A percentile compares a stretch with the other conserved stretches of the same genome.
Conservation (phyloP, 2,797 vertebrate species). For the Phaenicophaeus curvirostris region DNA sequence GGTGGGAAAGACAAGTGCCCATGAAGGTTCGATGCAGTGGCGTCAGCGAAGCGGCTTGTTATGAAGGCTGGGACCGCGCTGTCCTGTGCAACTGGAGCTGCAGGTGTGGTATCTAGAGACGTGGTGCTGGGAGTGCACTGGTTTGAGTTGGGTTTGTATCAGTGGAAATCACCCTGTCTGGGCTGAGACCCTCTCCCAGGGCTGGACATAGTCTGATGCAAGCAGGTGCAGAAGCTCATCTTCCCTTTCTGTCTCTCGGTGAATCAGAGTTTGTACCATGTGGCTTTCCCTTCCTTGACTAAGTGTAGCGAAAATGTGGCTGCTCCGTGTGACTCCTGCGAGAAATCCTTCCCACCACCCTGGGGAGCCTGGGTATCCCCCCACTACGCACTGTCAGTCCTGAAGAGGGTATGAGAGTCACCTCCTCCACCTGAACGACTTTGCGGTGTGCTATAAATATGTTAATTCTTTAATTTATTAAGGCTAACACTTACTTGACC, state of each 20-base stretch:
- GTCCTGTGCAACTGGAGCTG: fast-evolving
- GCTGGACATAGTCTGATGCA: background rate
- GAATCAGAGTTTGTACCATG: background rate
- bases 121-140: background rate
- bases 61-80: fast-evolving
- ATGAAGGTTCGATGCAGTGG: background rate
- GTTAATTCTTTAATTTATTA: background rate
- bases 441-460: background rate
- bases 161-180: background rate
- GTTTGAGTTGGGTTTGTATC: background rate
- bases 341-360: background rate
- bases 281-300: background rate
- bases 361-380: background rate
- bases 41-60: background rate
- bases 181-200: background rate
- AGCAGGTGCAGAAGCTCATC: background rate
- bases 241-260: background rate
- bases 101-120: fast-evolving
- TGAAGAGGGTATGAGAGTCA: background rate
- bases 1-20: background rate
- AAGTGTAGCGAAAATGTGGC: background rate
- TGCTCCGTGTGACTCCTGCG: fast-evolving
- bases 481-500: background rate
- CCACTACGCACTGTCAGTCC: background rate
- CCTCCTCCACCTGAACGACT: background rate